Evolutionary conservation across 2,797 vertebrate species (phyloP), one percentile per base, ranked within the genome.

Genomic region (Pseudochirops cupreus): DNA sequence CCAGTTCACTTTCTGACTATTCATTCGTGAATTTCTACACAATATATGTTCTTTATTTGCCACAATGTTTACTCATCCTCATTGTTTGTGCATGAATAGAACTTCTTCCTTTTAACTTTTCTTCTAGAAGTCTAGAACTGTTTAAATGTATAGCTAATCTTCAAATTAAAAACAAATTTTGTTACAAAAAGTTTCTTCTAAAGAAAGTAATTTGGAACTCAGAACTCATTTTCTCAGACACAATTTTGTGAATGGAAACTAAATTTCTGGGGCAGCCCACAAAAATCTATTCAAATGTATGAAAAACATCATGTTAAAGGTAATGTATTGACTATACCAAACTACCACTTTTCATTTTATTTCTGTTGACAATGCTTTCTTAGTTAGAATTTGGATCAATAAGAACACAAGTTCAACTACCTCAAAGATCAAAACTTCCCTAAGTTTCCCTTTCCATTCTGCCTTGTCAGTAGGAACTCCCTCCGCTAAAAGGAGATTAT

Each of bases 141-240:
- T 21, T 74, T 21, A 92, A 56, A 53, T 59, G 21, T 50, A 53
- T 14, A 95, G 28, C 39, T 14, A 28, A 74, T 62, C 91, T 91
- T 24, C 59, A 95, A 13, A 28, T 93, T 93, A 16, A 11, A 56
- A 90, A n/a, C 93, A 96, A 91, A 5, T 62, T 95, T 3, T 91
- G 52, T 29, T 93, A 52, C 82, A 57, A 58, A 52, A 94, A 62
- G 11, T 52, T 91, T 21, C 46, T 93, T 96, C 92, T n/a, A 67
- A 5, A 14, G 90, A 91, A 67, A 46, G 94, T 56, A 93, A 74
- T 89, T 92, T 95, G n/a, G 39, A 93, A 12, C 16, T 92, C 67
- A 92, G 87, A 95, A 93, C 96, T 59, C 11, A 56, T 93, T 96
- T 96, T 96, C 95, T 24, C 54, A 82, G 18, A 18, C 16, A 21